phyloP scores from a whole-genome alignment of 2,888 invertebrate species.

The Margaritifera margaritifera region DNA sequence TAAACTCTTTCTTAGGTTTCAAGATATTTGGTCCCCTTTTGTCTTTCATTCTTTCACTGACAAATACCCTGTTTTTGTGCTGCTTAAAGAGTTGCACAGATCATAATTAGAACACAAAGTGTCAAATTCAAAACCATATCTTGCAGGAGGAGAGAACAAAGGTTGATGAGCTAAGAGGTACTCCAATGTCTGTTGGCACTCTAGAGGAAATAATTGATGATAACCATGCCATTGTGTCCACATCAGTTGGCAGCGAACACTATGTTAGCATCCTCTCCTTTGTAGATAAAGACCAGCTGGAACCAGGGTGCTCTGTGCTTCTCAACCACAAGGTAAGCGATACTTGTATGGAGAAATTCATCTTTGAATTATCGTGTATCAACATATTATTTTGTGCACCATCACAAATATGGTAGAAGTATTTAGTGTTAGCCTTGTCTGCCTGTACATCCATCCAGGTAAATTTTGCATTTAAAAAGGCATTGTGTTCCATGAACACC shows the following conservation, averaged over 20 bases:
- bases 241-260: constrained; percentile 98
- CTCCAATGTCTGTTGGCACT: constrained; percentile 99
- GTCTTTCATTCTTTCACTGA: no score
- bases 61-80: no score
- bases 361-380: neutral
- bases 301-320: constrained; percentile 98
- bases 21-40: no score
- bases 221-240: constrained; percentile 99
- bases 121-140: neutral
- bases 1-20: no score
- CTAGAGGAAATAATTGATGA: constrained; percentile 99
- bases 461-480: neutral
- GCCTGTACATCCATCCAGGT: neutral
- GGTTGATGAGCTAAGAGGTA: constrained; percentile 98
- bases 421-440: neutral
- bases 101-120: no score
- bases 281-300: constrained; percentile 99
- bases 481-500: no score
- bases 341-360: neutral
- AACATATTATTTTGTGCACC: neutral
- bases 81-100: no score
- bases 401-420: neutral
- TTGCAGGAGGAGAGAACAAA: constrained; percentile 91
- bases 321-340: constrained; percentile 91
- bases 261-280: constrained; percentile 99